Base-by-base conservation (phyloP, 2,797 vertebrate genomes). In the Holocentrus rufus region DNA sequence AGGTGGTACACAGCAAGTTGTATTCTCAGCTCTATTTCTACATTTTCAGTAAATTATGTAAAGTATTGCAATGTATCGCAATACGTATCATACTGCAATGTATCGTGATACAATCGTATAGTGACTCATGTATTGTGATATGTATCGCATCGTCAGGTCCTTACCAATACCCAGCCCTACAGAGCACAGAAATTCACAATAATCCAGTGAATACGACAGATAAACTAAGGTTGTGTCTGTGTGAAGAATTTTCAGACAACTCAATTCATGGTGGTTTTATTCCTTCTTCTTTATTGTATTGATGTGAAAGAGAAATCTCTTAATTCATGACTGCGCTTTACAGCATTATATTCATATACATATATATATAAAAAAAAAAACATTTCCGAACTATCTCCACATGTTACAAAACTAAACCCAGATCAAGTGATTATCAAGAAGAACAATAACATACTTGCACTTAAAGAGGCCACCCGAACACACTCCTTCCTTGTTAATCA, bases 271-370 rank as follows among this genome's bases (percentile, higher is more conserved):
- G 83, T 85, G 84, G 69, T 84, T 88, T 89, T 88, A 82, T 89
- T 83, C 5, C 36, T 36, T 44, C 31, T 47, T 82, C 90, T 92
- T 92, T 88, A 91, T 87, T 91, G 88, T 90, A 91, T 72, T 85
- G 89, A 90, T 82, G 91, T 93, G 93, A 90, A 93, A 93, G 89
- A 93, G 88, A 91, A 90, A 84, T 89, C 82, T 91, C 79, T 83
- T 91, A 74, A 85, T 87, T 88, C 79, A 92, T 91, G 91, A 89
- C 89, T 90, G 92, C 80, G 91, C 80, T 91, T 92, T 90, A 93
- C 88, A 92, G 87, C 82, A 85, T 91, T 88, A 91, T 93, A 92
- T 91, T 90, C 84, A 92, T 92, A 89, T 91, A 91, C 76, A 83
- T 89, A 88, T 91, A 88, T 91, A 88, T 91, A 27, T 27, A 27